These are phyloP conservation scores for Sisor rabdophorus DNA, from an alignment of 2,113 vertebrate species.

Conservation along the genomic window DNA sequence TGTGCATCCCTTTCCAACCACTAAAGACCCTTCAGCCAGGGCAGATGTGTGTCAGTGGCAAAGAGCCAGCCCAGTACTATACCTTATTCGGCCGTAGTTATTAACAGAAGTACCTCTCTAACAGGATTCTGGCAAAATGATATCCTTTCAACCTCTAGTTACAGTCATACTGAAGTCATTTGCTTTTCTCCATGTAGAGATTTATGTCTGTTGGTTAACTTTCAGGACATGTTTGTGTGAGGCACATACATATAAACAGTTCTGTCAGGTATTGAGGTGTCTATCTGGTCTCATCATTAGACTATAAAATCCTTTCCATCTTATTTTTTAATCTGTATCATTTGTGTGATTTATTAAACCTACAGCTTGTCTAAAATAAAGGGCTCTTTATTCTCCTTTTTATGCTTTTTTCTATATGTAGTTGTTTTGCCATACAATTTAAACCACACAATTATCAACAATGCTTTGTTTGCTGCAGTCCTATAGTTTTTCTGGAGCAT, in stretches of 20 bases:
- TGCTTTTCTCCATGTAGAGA: conserved; percentile 18
- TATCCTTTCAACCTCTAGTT: conserved; percentile 40
- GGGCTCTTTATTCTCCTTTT: conserved; percentile 3
- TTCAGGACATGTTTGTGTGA: conserved; percentile 40
- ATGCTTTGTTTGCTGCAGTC: neutral
- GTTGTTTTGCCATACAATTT: neutral
- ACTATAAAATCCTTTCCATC: conserved; percentile 30
- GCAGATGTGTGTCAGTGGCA: conserved; percentile 80
- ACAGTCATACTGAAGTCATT: conserved; percentile 35
- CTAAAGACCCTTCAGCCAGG: conserved; percentile 77
- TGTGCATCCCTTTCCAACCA: conserved; percentile 93
- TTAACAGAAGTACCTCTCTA: conserved; percentile 55
- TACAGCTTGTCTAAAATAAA: conserved; percentile 42
- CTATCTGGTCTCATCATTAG: neutral
- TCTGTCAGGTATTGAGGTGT: conserved; percentile 24
- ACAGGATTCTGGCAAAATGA: neutral
- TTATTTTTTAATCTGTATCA: conserved; percentile 26
- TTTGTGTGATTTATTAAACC: neutral
- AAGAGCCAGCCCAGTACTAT: conserved; percentile 86
- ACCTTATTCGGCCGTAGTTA: conserved; percentile 97
- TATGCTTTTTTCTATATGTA: neutral
- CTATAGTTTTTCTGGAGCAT: neutral
- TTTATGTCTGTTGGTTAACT: conserved; percentile 21
- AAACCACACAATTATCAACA: neutral
- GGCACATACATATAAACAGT: conserved; percentile 36